Conservation (phyloP, 2,113 vertebrate genomes). For the Tichodroma muraria region DNA sequence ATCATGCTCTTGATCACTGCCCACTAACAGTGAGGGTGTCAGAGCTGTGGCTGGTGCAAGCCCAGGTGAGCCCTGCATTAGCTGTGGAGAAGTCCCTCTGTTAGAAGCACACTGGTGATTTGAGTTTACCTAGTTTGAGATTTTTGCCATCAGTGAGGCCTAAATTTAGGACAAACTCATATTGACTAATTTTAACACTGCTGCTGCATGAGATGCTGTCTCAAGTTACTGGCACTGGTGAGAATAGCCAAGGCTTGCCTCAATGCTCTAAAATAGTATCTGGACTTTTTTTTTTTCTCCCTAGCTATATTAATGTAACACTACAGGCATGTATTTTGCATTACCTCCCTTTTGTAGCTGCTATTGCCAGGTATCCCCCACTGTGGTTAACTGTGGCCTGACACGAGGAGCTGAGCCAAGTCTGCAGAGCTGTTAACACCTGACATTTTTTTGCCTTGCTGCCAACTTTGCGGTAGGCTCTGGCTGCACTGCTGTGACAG, state of each 20-base stretch:
- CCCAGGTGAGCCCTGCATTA: not conserved
- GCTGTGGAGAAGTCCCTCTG: fast-evolving
- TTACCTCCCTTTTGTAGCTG: not conserved
- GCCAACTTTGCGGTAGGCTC: not conserved
- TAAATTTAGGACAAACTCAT: not conserved
- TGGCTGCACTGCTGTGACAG: not conserved
- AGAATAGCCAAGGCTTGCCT: not conserved
- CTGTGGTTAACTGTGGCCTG: not conserved
- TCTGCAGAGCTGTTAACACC: not conserved
- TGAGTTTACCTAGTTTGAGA: not conserved
- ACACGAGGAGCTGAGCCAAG: not conserved
- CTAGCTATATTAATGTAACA: not conserved
- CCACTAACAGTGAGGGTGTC: not conserved
- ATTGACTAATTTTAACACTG: not conserved
- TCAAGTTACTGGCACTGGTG: not conserved
- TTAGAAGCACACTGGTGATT: not conserved
- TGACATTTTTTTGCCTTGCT: not conserved
- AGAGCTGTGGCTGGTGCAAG: not conserved
- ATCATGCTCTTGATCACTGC: not conserved
- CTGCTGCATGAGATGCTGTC: not conserved
- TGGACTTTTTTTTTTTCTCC: not conserved
- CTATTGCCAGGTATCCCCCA: not conserved
- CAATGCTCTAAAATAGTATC: not conserved
- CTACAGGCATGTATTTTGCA: fast-evolving
- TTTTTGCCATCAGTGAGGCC: not conserved